These are phyloP conservation scores for Unio delphinus DNA, from an alignment of 2,888 invertebrate genomes.

Conservation along the genomic window DNA sequence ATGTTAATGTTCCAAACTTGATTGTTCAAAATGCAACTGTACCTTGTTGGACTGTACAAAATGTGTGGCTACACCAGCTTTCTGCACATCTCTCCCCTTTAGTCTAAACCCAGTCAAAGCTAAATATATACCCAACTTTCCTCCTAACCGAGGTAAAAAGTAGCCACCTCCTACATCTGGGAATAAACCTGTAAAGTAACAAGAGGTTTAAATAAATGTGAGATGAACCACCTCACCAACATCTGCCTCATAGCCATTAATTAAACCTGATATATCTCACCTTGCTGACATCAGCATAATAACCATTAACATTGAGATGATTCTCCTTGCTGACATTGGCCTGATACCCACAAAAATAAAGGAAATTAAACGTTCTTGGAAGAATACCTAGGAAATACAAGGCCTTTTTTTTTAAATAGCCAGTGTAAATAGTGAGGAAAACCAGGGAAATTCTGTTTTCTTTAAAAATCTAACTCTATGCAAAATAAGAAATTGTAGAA, in stretches of 20 bases:
- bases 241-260: neutral
- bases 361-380: too few species aligned
- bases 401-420: too few species aligned
- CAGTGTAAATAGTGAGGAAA: too few species aligned
- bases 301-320: neutral
- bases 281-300: neutral
- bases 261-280: neutral
- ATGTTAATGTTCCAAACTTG: neutral
- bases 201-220: neutral
- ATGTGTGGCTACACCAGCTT: constrained; percentile 95
- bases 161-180: constrained; percentile 97
- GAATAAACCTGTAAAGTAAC: constrained; percentile 78
- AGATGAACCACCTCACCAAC: neutral
- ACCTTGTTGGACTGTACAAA: constrained; percentile 79
- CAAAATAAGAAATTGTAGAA: too few species aligned
- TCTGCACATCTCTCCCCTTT: constrained; percentile 84
- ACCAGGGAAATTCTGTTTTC: too few species aligned
- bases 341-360: too few species aligned
- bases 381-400: too few species aligned
- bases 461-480: too few species aligned
- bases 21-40: neutral
- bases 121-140: constrained; percentile 89
- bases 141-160: constrained; percentile 88
- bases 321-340: neutral
- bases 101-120: constrained; percentile 89